Conservation (phyloP, 1,140 invertebrate genomes). For the Bombus impatiens region DNA sequence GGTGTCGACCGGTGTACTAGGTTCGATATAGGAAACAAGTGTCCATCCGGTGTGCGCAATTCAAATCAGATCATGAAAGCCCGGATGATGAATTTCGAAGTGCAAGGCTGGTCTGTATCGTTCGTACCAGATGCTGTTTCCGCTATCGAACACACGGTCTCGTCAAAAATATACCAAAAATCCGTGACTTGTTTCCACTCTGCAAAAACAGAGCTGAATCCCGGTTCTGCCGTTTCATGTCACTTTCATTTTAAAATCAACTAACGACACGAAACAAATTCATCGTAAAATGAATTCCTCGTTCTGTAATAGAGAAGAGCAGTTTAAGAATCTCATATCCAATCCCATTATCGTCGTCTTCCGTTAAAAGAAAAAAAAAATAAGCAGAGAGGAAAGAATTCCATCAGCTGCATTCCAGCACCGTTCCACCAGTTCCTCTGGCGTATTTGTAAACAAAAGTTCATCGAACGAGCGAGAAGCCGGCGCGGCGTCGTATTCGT, state of each 20-base stretch:
- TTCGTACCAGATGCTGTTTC: conserved; percentile 28
- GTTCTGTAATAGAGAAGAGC: too few species aligned
- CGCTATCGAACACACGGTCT: conserved; percentile 4
- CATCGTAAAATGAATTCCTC: too few species aligned
- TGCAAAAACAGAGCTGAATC: background rate
- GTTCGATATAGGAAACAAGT: conserved; percentile 4
- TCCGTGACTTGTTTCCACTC: background rate
- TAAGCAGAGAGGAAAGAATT: background rate
- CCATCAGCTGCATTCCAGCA: background rate
- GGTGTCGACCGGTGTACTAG: background rate
- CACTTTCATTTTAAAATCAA: background rate
- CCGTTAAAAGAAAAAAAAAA: background rate
- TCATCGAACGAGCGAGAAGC: conserved; percentile 35
- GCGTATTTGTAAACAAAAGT: conserved; percentile 46
- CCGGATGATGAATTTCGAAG: conserved; percentile 34
- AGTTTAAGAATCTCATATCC: background rate
- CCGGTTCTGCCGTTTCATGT: background rate
- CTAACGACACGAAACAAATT: too few species aligned
- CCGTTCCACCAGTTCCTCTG: background rate
- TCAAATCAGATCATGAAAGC: conserved; percentile 27
- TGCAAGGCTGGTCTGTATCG: background rate
- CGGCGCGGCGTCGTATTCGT: background rate
- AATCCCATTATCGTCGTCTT: background rate
- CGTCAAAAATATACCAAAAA: background rate
- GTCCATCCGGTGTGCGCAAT: conserved; percentile 18